A percentile compares a stretch with the other conserved stretches of the same genome.
These are phyloP conservation scores for Drosophila murphyi DNA, from an alignment of 1,140 invertebrate species.

Conservation along the genomic window DNA sequence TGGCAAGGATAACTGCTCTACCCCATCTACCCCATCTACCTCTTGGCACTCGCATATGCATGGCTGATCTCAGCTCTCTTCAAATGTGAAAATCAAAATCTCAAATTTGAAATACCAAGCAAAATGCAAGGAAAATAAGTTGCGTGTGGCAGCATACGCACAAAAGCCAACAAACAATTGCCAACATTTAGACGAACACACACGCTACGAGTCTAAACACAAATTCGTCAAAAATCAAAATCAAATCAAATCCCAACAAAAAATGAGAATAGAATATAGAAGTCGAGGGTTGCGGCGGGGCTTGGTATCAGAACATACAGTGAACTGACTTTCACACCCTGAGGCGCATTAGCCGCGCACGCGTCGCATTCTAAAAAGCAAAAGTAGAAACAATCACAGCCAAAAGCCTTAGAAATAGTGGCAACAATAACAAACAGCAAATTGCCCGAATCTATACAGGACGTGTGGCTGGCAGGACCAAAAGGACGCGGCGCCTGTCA, in stretches of 20 bases:
- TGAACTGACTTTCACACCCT: slow-evolving; percentile 73
- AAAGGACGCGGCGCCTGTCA: slow-evolving; percentile 55
- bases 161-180: slow-evolving; percentile 80
- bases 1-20: slow-evolving; percentile 42
- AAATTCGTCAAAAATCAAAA: slow-evolving; percentile 80
- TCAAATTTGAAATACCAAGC: slow-evolving; percentile 28
- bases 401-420: slow-evolving; percentile 62
- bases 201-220: slow-evolving; percentile 44
- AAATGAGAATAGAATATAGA: slow-evolving; percentile 37
- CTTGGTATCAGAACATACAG: slow-evolving; percentile 9
- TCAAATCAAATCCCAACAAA: slow-evolving; percentile 65
- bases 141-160: slow-evolving; percentile 70
- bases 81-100: slow-evolving; percentile 11
- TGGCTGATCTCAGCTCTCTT: slow-evolving; percentile 42
- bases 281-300: neutral
- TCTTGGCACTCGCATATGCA: slow-evolving; percentile 14
- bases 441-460: slow-evolving; percentile 70
- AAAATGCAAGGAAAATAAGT: slow-evolving; percentile 9
- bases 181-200: slow-evolving; percentile 75
- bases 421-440: slow-evolving; percentile 75
- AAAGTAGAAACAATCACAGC: slow-evolving; percentile 71
- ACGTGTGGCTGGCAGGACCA: slow-evolving; percentile 35
- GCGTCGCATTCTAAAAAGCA: slow-evolving; percentile 53
- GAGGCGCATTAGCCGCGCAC: slow-evolving; percentile 72
- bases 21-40: too few relatives aligned